Percentiles rank a stretch among this genome's conserved stretches.
phyloP scores from a whole-genome alignment of 2,888 invertebrate species.

The Tipula helvola region DNA sequence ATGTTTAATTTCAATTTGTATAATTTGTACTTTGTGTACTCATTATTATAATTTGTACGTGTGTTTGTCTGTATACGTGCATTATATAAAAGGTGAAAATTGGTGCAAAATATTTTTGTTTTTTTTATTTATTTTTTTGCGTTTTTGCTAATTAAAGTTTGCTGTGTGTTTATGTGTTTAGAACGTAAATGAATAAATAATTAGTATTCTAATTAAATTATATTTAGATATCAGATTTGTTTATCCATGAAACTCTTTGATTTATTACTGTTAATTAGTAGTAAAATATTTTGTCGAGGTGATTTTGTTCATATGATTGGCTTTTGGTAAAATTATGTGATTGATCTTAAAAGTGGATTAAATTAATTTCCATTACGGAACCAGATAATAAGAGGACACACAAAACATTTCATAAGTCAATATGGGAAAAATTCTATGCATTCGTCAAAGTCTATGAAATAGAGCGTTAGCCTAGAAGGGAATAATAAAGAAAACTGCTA shows the following conservation, averaged over 20 bases:
- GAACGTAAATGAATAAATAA: neutral
- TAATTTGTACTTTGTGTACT: neutral
- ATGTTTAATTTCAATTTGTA: neutral
- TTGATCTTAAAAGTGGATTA: too few relatives aligned
- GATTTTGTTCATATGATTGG: too few relatives aligned
- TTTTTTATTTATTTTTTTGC: neutral
- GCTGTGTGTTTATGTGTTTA: neutral
- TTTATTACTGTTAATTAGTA: neutral
- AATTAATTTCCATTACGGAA: too few relatives aligned
- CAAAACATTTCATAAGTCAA: too few relatives aligned
- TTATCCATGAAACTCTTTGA: neutral
- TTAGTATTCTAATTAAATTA: neutral
- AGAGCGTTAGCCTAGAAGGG: too few relatives aligned
- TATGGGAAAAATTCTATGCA: too few relatives aligned
- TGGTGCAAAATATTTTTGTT: neutral
- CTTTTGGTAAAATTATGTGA: too few relatives aligned
- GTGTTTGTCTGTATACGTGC: neutral
- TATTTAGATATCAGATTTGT: neutral
- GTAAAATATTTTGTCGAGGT: too few relatives aligned
- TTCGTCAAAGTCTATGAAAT: too few relatives aligned
- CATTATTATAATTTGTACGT: neutral
- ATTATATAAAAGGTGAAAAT: neutral
- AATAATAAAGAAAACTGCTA: too few relatives aligned
- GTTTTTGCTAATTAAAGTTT: neutral
- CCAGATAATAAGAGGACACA: too few relatives aligned